Evolutionary conservation across 2,113 vertebrate genomes (phyloP), one percentile per base, ranked within the genome.

Genomic region (Ophthalmolycus amberensis): DNA sequence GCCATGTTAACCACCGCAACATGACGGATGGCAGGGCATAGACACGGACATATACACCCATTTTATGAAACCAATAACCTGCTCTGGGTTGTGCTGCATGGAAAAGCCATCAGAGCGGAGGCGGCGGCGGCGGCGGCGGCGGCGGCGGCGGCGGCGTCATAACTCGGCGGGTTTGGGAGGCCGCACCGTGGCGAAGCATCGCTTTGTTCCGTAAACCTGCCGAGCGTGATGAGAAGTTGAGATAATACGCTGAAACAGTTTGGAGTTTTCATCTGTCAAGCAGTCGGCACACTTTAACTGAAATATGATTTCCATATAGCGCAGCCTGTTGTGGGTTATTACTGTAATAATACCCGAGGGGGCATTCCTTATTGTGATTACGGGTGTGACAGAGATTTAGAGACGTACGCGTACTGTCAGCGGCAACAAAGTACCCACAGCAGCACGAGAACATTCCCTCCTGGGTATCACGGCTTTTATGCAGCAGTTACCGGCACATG

Each of bases 31-130:
- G 87, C 67, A 3, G 84, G 46, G 60, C 85, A 71, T 2, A 74
- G 79, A 87, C 79, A 75, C 9, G 29, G 84, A 82, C 77, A 82
- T 58, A 81, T 72, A 85, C 66, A 52, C 75, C 77, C 78, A 70
- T 86, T 80, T 86, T 67, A 85, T 86, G 85, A 90, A 90, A 88
- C 82, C 87, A 90, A 89, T 89, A 91, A 89, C 83, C 66, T 50
- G 38, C 86, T 76, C 42, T 38, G 63, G 77, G 66, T n/a, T 56
- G 71, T 10, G 56, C 44, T 42, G 56, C 37, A 56, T 66, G 25
- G 77, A 42, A 32, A 80, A 87, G 80, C 65, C 71, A 72, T 90
- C 82, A 52, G 66, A 50, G 71, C 46, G 0, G 29, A 38, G 64
- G 59, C 15, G 27, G 73, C 20, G 22, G 37, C 27, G 44, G 46